Evolutionary conservation across 2,888 invertebrate genomes (phyloP).

Genomic region (Morinoia aosen): DNA sequence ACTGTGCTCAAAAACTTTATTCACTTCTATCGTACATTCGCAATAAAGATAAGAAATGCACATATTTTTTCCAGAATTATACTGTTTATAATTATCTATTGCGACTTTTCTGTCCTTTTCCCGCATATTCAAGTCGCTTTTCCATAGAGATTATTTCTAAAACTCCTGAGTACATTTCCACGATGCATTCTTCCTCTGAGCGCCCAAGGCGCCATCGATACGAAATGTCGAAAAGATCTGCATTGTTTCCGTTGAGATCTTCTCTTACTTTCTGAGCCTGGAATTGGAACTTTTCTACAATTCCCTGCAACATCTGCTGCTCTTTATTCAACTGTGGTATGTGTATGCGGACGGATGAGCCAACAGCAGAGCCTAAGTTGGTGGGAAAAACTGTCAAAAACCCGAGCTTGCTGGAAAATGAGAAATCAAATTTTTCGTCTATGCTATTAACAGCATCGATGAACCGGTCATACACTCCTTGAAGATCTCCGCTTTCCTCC

Average conservation of each 20-base stretch:
- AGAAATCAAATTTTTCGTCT: conserved; percentile 77
- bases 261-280: conserved; percentile 76
- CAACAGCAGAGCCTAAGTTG: conserved; percentile 83
- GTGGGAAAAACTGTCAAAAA: conserved; percentile 88
- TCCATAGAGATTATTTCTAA: conserved; percentile 95
- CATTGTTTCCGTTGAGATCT: conserved; percentile 73
- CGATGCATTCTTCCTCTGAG: conserved; percentile 84
- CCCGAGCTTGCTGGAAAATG: conserved; percentile 83
- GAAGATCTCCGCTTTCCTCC: conserved; percentile 81
- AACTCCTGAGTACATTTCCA: conserved; percentile 97
- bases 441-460: conserved; percentile 76
- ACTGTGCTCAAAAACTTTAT: background rate
- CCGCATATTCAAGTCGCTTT: conserved; percentile 70
- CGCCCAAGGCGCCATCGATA: conserved; percentile 86
- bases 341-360: conserved; percentile 76
- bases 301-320: conserved; percentile 81
- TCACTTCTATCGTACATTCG: background rate
- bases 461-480: conserved; percentile 82
- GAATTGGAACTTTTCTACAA: conserved; percentile 85
- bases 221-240: conserved; percentile 81
- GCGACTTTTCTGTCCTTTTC: background rate
- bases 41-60: background rate
- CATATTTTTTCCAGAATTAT: background rate
- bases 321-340: conserved; percentile 86
- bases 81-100: background rate